These are phyloP conservation scores for Camptogramma bilineatum DNA, from an alignment of 2,888 invertebrate species.

Conservation along the genomic window DNA sequence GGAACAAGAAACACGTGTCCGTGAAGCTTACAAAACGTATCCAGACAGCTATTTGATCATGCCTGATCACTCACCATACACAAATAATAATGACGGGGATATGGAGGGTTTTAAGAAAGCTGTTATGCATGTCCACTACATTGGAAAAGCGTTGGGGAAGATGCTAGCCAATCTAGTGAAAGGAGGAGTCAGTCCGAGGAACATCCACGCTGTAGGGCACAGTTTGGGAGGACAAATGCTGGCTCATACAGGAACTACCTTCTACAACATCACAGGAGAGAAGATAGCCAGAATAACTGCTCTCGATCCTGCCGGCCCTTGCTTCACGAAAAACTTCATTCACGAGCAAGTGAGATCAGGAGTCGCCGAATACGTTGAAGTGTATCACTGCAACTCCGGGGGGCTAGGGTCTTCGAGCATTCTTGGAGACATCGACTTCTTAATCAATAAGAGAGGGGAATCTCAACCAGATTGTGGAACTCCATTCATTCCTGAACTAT, in stretches of 20 bases:
- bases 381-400: conserved; percentile 79
- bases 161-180: conserved; percentile 39
- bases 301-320: conserved; percentile 46
- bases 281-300: conserved; percentile 45
- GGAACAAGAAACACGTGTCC: conserved; percentile 45
- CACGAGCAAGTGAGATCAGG: conserved; percentile 63
- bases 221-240: conserved; percentile 50
- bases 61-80: conserved; percentile 49
- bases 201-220: conserved; percentile 48
- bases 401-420: conserved; percentile 63
- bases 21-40: conserved; percentile 44
- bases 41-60: conserved; percentile 49
- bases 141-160: conserved; percentile 46
- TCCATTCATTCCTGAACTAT: conserved; percentile 59
- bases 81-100: conserved; percentile 40
- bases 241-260: conserved; percentile 35
- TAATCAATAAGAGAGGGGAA: conserved; percentile 77
- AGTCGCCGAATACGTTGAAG: conserved; percentile 78
- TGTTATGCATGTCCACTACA: conserved; percentile 47
- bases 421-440: conserved; percentile 76
- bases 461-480: conserved; percentile 80
- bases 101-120: conserved; percentile 48
- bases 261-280: conserved; percentile 34
- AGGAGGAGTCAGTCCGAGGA: conserved; percentile 40
- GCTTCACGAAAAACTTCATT: conserved; percentile 40